A percentile compares a stretch with the other conserved stretches of the same genome.
These are phyloP conservation scores for Chrysopilus asiliformis DNA, from an alignment of 2,888 invertebrate species.

Conservation along the genomic window DNA sequence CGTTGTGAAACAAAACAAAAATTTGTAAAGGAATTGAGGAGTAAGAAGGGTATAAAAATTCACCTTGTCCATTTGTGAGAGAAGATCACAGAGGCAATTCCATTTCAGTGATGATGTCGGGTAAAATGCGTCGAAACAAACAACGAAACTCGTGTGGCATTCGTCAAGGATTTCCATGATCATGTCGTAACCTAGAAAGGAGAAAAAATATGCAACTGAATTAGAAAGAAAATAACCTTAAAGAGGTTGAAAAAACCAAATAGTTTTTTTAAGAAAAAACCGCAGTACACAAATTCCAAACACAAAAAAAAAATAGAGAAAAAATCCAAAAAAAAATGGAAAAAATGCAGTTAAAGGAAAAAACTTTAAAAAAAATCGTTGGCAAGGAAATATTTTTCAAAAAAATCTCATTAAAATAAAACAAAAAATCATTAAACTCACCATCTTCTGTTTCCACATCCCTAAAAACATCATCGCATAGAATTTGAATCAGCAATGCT, in stretches of 20 bases:
- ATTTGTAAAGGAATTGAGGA: no score
- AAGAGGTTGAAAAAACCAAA: no score
- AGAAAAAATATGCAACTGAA: no score
- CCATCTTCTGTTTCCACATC: slow-evolving; percentile 31
- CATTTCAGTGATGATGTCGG: slow-evolving; percentile 88
- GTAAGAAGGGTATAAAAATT: slow-evolving; percentile 11
- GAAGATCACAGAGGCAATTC: slow-evolving; percentile 75
- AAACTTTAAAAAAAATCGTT: no score
- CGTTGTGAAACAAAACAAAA: neutral
- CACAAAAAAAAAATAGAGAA: no score
- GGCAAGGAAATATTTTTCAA: no score
- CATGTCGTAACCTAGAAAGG: slow-evolving; percentile 41
- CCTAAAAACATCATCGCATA: slow-evolving; percentile 54
- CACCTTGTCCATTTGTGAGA: slow-evolving; percentile 58
- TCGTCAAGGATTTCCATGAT: slow-evolving; percentile 69
- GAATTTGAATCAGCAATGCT: slow-evolving; percentile 64
- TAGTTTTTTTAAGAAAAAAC: no score
- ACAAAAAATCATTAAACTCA: no score
- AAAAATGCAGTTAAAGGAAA: neutral
- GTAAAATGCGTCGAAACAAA: slow-evolving; percentile 92
- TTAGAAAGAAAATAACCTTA: no score
- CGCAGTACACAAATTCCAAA: no score
- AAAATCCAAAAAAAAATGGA: neutral
- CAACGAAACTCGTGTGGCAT: slow-evolving; percentile 78
- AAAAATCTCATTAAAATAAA: no score